Conservation (phyloP, 2,888 invertebrate species). For the Ommatoiulus sabulosus region DNA sequence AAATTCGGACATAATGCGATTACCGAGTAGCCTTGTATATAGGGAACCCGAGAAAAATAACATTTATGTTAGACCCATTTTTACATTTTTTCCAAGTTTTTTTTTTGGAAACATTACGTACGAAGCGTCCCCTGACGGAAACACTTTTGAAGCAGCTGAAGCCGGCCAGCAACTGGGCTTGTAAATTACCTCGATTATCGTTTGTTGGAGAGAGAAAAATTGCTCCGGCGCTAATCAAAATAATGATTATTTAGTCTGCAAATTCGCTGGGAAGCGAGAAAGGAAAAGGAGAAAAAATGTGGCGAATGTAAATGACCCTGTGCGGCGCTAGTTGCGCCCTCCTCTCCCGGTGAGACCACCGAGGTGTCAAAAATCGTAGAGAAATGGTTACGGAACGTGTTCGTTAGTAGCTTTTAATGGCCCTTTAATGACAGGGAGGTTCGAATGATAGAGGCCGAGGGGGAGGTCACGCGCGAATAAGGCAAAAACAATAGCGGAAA, state of each 20-base stretch:
- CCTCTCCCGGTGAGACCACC: background rate
- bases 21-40: background rate
- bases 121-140: background rate
- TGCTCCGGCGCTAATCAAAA: constrained; percentile 24
- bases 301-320: background rate
- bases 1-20: background rate
- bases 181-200: constrained; percentile 26
- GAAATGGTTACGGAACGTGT: background rate
- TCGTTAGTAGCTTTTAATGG: constrained; percentile 30
- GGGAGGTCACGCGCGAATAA: background rate
- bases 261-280: constrained; percentile 35
- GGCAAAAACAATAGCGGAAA: constrained; percentile 30
- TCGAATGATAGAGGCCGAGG: constrained; percentile 24
- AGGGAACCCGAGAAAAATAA: background rate
- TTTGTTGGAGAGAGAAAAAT: background rate
- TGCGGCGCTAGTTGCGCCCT: background rate
- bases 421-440: constrained; percentile 20
- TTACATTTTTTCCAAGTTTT: background rate
- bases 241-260: constrained; percentile 43
- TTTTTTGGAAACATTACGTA: background rate
- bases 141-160: background rate
- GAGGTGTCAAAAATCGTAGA: background rate
- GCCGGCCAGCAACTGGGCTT: background rate
- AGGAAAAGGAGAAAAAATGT: background rate
- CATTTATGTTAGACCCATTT: background rate